phyloP scores from a whole-genome alignment of 2,888 invertebrate species.

The Athripsodes cinereus region DNA sequence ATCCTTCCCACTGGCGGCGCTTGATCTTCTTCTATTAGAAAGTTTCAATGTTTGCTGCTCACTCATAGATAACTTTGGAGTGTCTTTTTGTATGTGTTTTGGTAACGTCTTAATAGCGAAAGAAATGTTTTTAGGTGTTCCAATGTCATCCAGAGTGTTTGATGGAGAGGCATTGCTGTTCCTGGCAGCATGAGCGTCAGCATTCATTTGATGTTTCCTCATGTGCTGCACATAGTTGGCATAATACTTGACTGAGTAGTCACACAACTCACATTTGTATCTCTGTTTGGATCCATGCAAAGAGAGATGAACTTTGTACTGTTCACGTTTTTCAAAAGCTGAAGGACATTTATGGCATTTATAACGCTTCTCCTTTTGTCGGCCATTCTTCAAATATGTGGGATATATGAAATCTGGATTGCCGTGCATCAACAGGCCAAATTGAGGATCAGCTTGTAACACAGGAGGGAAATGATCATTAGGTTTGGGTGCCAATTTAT shows the following conservation, averaged over 20 bases:
- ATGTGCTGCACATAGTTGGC: constrained; percentile 79
- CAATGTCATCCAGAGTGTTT: constrained; percentile 34
- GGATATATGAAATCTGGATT: constrained; percentile 74
- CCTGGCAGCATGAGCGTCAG: constrained; percentile 57
- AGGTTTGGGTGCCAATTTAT: constrained; percentile 45
- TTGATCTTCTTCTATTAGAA: constrained; percentile 49
- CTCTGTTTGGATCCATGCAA: constrained; percentile 79
- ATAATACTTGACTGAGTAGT: constrained; percentile 83
- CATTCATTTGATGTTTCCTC: constrained; percentile 70
- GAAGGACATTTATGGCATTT: constrained; percentile 84
- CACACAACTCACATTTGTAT: constrained; percentile 77
- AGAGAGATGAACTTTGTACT: constrained; percentile 75
- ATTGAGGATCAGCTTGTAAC: constrained; percentile 58
- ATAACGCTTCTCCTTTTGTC: constrained; percentile 69
- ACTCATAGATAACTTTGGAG: constrained; percentile 52
- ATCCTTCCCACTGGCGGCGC: constrained; percentile 39
- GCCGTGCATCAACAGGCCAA: constrained; percentile 63
- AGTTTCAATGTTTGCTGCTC: constrained; percentile 58
- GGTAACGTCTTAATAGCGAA: constrained; percentile 29
- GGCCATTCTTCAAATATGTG: constrained; percentile 66
- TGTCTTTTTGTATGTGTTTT: constrained; percentile 36
- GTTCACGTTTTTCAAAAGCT: constrained; percentile 78
- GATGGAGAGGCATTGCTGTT: constrained; percentile 32
- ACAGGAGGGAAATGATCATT: constrained; percentile 50
- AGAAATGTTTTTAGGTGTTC: constrained; percentile 32